Base-by-base conservation (phyloP, 2,797 vertebrate species). In the Todus mexicanus region DNA sequence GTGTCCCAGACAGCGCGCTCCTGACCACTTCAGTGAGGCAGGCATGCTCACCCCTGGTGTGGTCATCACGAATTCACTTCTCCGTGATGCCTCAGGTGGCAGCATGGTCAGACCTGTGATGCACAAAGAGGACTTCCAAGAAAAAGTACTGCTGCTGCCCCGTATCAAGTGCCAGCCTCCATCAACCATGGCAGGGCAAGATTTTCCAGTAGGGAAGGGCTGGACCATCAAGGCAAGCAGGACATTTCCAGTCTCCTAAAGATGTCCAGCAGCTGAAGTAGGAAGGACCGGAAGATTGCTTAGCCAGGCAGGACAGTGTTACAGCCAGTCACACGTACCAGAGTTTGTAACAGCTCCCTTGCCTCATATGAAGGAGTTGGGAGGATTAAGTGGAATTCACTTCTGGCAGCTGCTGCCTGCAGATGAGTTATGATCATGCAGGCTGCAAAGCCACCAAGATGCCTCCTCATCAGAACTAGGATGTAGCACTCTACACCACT, bases 21-120 rank as follows among this genome's bases (percentile, higher is more conserved):
- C 57, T 15, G 38, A 69, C 42, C 82, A 33, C n/a, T 1, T 9
- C 6, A 1, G 10, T 12, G 2, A 42, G 71, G 66, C 0, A 0
- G 60, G 4, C 5, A 0, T 1, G 5, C 69, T 53, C 43, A 11
- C 19, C 27, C 9, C 31, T 40, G 65, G 9, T 1, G 0, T 13
- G 57, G 87, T 13, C 68, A n/a, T 79, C 90, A 38, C 0, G 0
- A 17, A 8, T 5, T 25, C 8, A 1, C 0, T 2, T 8, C n/a
- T 47, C 38, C 4, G 2, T 10, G 3, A 0, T 4, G 18, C 11
- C 23, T 42, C 4, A 0, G 5, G 4, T 20, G 51, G 57, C 42
- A 78, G 40, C 12, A 5, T 9, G 38, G 33, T 9, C 68, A 20
- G 18, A 40, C 31, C 61, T 17, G 17, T 18, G 27, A 15, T 6